A percentile compares a stretch with the other conserved stretches of the same genome.
Evolutionary conservation across 2,113 vertebrate genomes (phyloP).

Genomic region (Conger conger): DNA sequence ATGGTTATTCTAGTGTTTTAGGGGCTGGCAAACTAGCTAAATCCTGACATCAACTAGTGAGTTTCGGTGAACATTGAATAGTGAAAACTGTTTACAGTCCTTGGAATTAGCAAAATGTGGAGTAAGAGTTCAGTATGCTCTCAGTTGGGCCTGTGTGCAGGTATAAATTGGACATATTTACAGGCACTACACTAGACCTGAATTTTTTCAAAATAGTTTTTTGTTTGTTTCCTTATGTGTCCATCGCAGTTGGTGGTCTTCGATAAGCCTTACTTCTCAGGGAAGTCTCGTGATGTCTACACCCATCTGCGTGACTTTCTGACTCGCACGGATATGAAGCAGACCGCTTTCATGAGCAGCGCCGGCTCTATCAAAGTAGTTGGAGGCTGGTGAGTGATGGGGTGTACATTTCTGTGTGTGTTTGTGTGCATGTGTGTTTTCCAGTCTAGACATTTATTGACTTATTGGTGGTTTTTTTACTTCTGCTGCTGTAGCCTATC

Average conservation of each 20-base stretch:
- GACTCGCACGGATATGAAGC: conserved; percentile 58
- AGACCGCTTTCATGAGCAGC: conserved; percentile 61
- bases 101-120: too few species aligned
- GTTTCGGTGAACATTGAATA: neutral
- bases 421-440: conserved; percentile 1
- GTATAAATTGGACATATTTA: too few species aligned
- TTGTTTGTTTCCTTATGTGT: neutral
- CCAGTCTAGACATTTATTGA: too few species aligned
- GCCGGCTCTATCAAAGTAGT: conserved; percentile 79
- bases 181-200: too few species aligned
- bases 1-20: neutral
- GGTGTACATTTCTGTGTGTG: neutral
- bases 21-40: neutral
- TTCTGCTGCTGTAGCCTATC: too few species aligned
- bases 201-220: neutral
- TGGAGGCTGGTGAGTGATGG: conserved; percentile 85
- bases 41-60: too few species aligned
- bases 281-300: conserved; percentile 76
- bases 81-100: too few species aligned
- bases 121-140: too few species aligned
- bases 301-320: conserved; percentile 77
- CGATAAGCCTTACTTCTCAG: conserved; percentile 79
- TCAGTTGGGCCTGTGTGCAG: too few species aligned
- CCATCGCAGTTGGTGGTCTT: conserved; percentile 76
- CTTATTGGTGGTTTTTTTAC: too few species aligned